A percentile compares a stretch with the other conserved stretches of the same genome.
These are phyloP conservation scores for Lithophane ornitopus DNA, from an alignment of 2,888 invertebrate species.

Conservation along the genomic window DNA sequence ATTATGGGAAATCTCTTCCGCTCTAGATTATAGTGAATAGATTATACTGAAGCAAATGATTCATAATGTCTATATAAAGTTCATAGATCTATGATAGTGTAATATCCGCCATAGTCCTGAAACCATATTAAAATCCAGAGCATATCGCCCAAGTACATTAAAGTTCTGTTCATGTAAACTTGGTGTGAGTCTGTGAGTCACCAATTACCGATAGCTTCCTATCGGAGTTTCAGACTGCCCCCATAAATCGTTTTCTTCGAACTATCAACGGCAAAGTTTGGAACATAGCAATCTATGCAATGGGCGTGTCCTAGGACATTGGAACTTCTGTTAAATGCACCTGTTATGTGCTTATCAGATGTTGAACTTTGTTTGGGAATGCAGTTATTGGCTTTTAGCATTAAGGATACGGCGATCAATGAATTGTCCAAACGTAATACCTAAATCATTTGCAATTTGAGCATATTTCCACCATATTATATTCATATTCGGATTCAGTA, in stretches of 20 bases:
- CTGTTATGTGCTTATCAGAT: slow-evolving; percentile 15
- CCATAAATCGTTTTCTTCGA: slow-evolving; percentile 57
- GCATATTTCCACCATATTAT: no score
- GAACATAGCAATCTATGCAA: slow-evolving; percentile 65
- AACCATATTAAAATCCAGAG: background rate
- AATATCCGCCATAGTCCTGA: background rate
- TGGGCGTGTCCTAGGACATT: slow-evolving; percentile 36
- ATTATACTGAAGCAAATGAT: background rate
- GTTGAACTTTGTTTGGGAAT: slow-evolving; percentile 38
- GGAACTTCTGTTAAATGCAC: slow-evolving; percentile 37
- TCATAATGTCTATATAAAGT: background rate
- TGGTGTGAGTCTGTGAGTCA: slow-evolving; percentile 25
- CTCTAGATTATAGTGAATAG: no score
- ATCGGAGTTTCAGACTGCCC: slow-evolving; percentile 39
- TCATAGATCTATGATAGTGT: background rate
- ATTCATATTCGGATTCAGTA: no score
- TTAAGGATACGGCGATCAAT: no score
- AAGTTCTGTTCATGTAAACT: slow-evolving; percentile 48
- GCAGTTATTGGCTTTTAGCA: slow-evolving; percentile 28
- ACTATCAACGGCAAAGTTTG: slow-evolving; percentile 54
- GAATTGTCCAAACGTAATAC: no score
- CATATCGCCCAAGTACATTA: slow-evolving; percentile 20
- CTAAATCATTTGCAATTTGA: no score
- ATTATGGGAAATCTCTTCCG: no score
- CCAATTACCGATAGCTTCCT: slow-evolving; percentile 55